phyloP scores from a whole-genome alignment of 1,140 invertebrate species.

The Panagrolaimus sp. region DNA sequence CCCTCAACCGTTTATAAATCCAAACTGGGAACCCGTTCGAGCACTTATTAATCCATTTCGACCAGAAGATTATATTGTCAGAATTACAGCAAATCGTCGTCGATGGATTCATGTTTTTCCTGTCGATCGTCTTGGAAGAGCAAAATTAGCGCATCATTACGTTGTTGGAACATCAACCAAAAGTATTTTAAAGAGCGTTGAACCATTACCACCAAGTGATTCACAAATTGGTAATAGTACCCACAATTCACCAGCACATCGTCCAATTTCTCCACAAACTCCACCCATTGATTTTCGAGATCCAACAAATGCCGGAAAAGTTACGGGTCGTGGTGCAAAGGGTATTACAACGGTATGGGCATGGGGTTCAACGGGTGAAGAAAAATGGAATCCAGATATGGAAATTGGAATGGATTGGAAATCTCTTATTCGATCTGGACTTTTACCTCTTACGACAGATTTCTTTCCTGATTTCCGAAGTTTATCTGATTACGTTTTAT shows the following conservation, averaged over 20 bases:
- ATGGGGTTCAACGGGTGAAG: conserved; percentile 61
- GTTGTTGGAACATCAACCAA: conserved; percentile 43
- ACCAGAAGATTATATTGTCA: conserved; percentile 89
- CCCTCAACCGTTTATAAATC: conserved; percentile 14
- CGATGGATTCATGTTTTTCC: conserved; percentile 97
- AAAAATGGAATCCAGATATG: conserved; percentile 60
- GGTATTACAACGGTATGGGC: conserved; percentile 80
- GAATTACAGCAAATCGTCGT: conserved; percentile 86
- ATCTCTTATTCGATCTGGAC: conserved; percentile 89
- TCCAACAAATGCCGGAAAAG: neutral
- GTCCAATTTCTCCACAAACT: neutral
- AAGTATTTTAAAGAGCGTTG: conserved; percentile 33
- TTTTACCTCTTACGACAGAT: conserved; percentile 93
- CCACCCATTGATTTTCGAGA: too few species aligned
- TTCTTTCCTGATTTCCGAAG: conserved; percentile 90
- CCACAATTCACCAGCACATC: conserved; percentile 5
- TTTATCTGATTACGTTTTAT: conserved; percentile 85
- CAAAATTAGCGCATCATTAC: conserved; percentile 49
- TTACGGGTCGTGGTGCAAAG: conserved; percentile 45
- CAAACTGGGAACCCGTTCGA: conserved; percentile 14
- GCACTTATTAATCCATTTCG: conserved; percentile 84
- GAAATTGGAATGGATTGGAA: conserved; percentile 75
- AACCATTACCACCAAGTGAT: neutral
- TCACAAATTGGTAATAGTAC: neutral
- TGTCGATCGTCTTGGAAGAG: conserved; percentile 66